Percentiles rank a stretch among this genome's conserved stretches.
Evolutionary conservation across 2,797 vertebrate genomes (phyloP).

Genomic region (Pseudochirops cupreus): DNA sequence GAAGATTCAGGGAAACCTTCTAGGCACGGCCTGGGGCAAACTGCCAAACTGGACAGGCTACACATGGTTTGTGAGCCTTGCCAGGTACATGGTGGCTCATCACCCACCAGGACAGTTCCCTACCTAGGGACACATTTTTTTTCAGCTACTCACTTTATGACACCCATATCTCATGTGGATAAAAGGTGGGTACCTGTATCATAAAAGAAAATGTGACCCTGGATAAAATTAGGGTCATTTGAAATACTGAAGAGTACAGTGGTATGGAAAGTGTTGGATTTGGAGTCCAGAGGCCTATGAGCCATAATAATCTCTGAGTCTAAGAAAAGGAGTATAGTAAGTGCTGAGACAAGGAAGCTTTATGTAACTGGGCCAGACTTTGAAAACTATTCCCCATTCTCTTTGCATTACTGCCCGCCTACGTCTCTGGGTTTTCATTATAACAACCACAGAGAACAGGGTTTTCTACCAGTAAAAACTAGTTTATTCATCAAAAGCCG

Average conservation of each 20-base stretch:
- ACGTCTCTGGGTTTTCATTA: not conserved
- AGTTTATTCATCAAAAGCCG: not conserved
- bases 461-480: not conserved
- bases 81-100: not conserved
- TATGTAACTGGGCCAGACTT: not conserved
- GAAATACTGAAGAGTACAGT: not conserved
- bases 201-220: not conserved
- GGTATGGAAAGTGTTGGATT: not conserved
- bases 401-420: not conserved
- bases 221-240: not conserved
- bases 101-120: not conserved
- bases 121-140: not conserved
- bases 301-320: not conserved
- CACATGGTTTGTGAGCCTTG: not conserved
- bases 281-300: not conserved
- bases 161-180: not conserved
- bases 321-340: not conserved
- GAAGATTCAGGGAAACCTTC: not conserved
- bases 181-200: not conserved
- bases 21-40: not conserved
- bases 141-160: not conserved
- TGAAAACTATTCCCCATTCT: not conserved
- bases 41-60: not conserved
- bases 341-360: not conserved
- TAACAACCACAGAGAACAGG: not conserved